These are phyloP conservation scores for Tragelaphus oryx DNA, from an alignment of 2,797 vertebrate genomes.

Conservation along the genomic window DNA sequence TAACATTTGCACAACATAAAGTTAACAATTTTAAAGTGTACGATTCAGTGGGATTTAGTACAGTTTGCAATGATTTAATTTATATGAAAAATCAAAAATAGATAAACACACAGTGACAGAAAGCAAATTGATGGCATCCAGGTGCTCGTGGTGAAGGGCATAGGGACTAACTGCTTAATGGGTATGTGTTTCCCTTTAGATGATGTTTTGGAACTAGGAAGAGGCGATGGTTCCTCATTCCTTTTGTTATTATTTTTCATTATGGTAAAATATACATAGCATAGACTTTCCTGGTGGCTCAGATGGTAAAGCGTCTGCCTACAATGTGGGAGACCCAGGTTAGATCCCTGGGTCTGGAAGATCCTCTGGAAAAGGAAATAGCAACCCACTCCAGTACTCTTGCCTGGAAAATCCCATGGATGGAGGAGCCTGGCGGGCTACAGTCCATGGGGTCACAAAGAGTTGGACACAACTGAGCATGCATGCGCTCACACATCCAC, in stretches of 20 bases:
- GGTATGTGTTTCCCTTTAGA: background rate
- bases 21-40: background rate
- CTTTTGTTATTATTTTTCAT: background rate
- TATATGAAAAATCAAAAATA: background rate
- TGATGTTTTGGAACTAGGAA: background rate
- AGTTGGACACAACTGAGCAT: background rate
- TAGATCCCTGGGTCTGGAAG: background rate
- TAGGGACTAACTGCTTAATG: background rate
- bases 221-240: background rate
- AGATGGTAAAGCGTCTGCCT: background rate
- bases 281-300: background rate
- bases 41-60: background rate
- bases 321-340: background rate
- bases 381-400: background rate
- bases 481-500: background rate
- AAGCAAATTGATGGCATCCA: background rate
- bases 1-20: background rate
- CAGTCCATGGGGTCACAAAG: background rate
- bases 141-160: background rate
- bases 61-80: background rate
- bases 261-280: background rate
- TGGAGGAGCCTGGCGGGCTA: background rate
- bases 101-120: background rate
- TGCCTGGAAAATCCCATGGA: background rate
- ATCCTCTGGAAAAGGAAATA: background rate